phyloP scores from a whole-genome alignment of 2,888 invertebrate species.

The Metacarcinus magister region DNA sequence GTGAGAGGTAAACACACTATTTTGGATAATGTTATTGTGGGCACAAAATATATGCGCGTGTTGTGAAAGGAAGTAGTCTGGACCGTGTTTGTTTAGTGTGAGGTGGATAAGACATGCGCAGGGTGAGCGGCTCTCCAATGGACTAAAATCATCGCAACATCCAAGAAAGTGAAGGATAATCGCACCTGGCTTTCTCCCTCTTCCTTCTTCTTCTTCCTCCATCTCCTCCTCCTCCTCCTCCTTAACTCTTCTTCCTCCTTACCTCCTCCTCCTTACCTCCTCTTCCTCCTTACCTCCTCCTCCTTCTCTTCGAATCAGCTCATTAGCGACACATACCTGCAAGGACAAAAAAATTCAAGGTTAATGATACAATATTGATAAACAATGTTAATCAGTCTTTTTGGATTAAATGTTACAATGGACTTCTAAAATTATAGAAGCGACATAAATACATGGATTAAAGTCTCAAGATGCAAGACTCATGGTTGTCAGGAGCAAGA shows the following conservation, averaged over 20 bases:
- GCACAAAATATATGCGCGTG: not conserved
- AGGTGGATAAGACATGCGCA: not conserved
- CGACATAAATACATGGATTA: not conserved
- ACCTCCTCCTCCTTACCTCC: not conserved
- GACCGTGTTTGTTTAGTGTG: not conserved
- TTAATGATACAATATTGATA: slow-evolving; percentile 33
- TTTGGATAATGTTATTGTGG: not conserved
- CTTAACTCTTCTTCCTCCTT: too few relatives aligned
- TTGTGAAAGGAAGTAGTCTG: slow-evolving; percentile 33
- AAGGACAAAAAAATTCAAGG: not conserved
- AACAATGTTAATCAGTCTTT: not conserved
- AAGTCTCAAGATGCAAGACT: not conserved
- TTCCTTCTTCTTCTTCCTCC: not conserved
- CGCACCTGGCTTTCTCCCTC: not conserved
- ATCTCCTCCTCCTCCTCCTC: not conserved
- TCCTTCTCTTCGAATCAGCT: not conserved
- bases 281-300: slow-evolving; percentile 14
- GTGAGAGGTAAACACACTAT: not conserved
- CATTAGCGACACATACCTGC: not conserved
- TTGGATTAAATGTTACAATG: not conserved
- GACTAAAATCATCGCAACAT: slow-evolving; percentile 12
- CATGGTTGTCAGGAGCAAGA: not conserved
- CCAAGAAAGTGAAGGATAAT: slow-evolving; percentile 37
- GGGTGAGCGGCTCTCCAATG: not conserved
- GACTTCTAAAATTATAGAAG: slow-evolving; percentile 5